Evolutionary conservation across 2,797 vertebrate species (phyloP), one percentile per base, ranked within the genome.

Genomic region (Anas flavirostris): DNA sequence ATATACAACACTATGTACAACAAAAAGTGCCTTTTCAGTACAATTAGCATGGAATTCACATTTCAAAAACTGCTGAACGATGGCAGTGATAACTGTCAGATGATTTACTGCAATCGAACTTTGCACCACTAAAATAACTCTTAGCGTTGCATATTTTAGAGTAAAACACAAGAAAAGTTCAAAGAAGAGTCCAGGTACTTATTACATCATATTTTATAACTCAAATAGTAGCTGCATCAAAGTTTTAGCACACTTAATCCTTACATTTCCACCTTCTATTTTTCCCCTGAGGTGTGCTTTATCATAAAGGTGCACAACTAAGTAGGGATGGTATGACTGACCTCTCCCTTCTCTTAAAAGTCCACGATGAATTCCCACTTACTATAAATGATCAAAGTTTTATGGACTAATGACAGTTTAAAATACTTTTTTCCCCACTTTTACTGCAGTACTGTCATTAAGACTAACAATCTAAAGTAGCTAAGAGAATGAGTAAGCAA

Each of bases 391-490:
- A 92, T 72, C 80, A 79, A 93, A 91, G 85, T 93, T 94, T 95
- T 94, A 94, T 94, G 72, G 87, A 94, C 94, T 95, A 96, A 96
- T 84, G 92, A 82, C 87, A 91, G 85, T 88, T 94, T 93, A 91
- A 96, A 96, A 93, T 78, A 94, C 94, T 78, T 91, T 83, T 86
- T 84, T 33, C 0, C 0, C 69, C 67, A 62, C 80, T 91, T 96
- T 94, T 91, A 92, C 86, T 85, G 92, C 91, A 74, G 67, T 70
- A 26, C 83, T 96, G 93, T 92, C 94, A 95, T 97, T 96, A 96
- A 96, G 94, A 96, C 94, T 97, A 97, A 97, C 96, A 96, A 87
- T 95, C 93, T 95, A 79, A 96, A 95, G 84, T 82, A 95, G 92
- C 93, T 92, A 85, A 87, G 84, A 95, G 95, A 95, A 95, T 91